Evolutionary conservation across 2,113 vertebrate species (phyloP).

Genomic region (Lanius ludovicianus): DNA sequence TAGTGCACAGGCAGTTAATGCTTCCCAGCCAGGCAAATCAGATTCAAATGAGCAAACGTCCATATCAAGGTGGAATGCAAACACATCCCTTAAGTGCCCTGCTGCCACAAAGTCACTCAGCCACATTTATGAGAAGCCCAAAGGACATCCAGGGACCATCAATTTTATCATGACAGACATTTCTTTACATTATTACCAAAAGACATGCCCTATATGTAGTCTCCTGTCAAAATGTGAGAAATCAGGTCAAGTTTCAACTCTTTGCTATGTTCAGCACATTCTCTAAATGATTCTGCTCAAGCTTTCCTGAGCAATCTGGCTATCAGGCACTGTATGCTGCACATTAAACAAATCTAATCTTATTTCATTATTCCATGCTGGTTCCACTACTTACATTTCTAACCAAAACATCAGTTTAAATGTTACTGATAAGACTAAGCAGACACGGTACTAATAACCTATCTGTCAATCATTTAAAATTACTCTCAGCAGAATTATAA

Average conservation of each 20-base stretch:
- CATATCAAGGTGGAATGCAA: neutral
- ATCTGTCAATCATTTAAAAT: slow-evolving; percentile 74
- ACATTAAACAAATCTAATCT: slow-evolving; percentile 62
- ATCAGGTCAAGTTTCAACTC: slow-evolving; percentile 23
- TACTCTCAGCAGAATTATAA: slow-evolving; percentile 68
- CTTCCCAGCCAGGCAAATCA: neutral
- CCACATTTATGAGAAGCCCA: slow-evolving; percentile 43
- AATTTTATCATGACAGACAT: slow-evolving; percentile 48
- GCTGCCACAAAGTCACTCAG: slow-evolving; percentile 25
- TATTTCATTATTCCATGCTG: slow-evolving; percentile 63
- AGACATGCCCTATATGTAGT: slow-evolving; percentile 25
- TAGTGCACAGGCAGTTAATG: neutral
- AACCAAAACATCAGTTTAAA: slow-evolving; percentile 68
- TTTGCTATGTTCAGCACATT: slow-evolving; percentile 20
- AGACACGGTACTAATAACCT: slow-evolving; percentile 60
- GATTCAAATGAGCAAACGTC: neutral
- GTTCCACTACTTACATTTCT: slow-evolving; percentile 55
- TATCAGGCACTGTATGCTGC: neutral
- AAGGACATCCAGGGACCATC: slow-evolving; percentile 72
- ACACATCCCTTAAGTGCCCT: neutral
- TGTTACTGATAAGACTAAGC: slow-evolving; percentile 65
- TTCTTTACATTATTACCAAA: slow-evolving; percentile 53
- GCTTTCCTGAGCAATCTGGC: slow-evolving; percentile 4
- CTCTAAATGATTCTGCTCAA: slow-evolving; percentile 5
- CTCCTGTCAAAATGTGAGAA: slow-evolving; percentile 40